A percentile compares a stretch with the other conserved stretches of the same genome.
These are phyloP conservation scores for Caenorhabditis sinica DNA, from an alignment of 2,888 invertebrate species.

Conservation along the genomic window DNA sequence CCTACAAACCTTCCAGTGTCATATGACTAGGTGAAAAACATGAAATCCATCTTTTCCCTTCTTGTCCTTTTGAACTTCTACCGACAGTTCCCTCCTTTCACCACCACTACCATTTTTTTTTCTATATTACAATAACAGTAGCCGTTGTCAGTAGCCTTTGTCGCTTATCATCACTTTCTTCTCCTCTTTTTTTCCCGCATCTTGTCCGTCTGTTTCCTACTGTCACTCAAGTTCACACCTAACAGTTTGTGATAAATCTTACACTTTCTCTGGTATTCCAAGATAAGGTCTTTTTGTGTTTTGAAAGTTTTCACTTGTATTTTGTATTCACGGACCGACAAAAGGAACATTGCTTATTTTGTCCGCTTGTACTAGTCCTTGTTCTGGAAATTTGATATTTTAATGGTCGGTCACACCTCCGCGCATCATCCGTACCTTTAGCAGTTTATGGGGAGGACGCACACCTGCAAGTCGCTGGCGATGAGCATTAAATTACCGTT, in stretches of 20 bases:
- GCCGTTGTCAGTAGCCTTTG: slow-evolving; percentile 37
- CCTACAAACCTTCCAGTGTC: background rate
- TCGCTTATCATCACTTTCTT: slow-evolving; percentile 52
- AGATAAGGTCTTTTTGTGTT: background rate
- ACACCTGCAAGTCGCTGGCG: slow-evolving; percentile 49
- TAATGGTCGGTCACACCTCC: slow-evolving; percentile 63
- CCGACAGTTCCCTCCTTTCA: slow-evolving; percentile 16
- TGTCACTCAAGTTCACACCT: slow-evolving; percentile 49
- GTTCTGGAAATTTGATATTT: slow-evolving; percentile 65
- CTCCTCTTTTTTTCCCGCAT: slow-evolving; percentile 17
- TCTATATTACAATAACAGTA: slow-evolving; percentile 52
- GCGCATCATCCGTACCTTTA: slow-evolving; percentile 65
- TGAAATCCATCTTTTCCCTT: slow-evolving; percentile 27
- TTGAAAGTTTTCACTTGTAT: background rate
- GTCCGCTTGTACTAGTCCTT: slow-evolving; percentile 7
- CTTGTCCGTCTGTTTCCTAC: slow-evolving; percentile 43
- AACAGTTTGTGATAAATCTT: slow-evolving; percentile 19
- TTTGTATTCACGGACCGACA: background rate
- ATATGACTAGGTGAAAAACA: slow-evolving; percentile 10
- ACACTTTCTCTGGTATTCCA: slow-evolving; percentile 19
- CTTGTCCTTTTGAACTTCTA: slow-evolving; percentile 47
- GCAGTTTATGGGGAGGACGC: slow-evolving; percentile 52
- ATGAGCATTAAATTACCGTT: slow-evolving; percentile 64
- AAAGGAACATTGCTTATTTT: slow-evolving; percentile 25
- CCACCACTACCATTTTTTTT: background rate